These are phyloP conservation scores for Thereuonema tuberculata DNA, from an alignment of 1,140 invertebrate species.

Conservation along the genomic window DNA sequence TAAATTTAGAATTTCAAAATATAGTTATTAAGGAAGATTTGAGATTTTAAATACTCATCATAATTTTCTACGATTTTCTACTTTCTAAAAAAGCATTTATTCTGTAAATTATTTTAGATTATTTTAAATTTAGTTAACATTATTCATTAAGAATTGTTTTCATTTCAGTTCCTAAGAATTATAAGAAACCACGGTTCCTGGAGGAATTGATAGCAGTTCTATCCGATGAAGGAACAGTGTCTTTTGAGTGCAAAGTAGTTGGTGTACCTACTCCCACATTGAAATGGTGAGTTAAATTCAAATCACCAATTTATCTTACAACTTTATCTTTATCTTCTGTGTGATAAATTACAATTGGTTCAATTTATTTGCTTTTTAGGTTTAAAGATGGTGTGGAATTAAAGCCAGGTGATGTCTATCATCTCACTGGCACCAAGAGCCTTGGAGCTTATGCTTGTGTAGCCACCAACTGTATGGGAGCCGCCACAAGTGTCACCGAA, in stretches of 20 bases:
- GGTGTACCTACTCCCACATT: conserved; percentile 63
- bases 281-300: conserved; percentile 6
- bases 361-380: conserved; percentile 36
- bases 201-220: conserved; percentile 72
- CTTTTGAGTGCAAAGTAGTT: conserved; percentile 84
- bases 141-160: too few species aligned
- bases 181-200: conserved; percentile 72
- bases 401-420: conserved; percentile 81
- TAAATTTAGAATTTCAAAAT: too few species aligned
- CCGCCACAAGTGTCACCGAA: conserved; percentile 68
- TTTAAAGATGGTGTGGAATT: conserved; percentile 83
- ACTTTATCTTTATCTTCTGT: background rate
- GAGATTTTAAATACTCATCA: too few species aligned
- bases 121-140: too few species aligned
- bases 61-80: too few species aligned
- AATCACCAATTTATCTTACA: background rate
- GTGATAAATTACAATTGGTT: background rate
- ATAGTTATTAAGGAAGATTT: too few species aligned
- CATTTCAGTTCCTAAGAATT: conserved; percentile 65
- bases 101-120: background rate
- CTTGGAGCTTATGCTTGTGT: conserved; percentile 78
- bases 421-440: conserved; percentile 56
- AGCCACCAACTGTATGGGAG: conserved; percentile 80
- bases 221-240: conserved; percentile 78
- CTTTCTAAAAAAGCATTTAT: too few species aligned